These are phyloP conservation scores for Habrosyne pyritoides DNA, from an alignment of 2,888 invertebrate genomes.

Conservation along the genomic window DNA sequence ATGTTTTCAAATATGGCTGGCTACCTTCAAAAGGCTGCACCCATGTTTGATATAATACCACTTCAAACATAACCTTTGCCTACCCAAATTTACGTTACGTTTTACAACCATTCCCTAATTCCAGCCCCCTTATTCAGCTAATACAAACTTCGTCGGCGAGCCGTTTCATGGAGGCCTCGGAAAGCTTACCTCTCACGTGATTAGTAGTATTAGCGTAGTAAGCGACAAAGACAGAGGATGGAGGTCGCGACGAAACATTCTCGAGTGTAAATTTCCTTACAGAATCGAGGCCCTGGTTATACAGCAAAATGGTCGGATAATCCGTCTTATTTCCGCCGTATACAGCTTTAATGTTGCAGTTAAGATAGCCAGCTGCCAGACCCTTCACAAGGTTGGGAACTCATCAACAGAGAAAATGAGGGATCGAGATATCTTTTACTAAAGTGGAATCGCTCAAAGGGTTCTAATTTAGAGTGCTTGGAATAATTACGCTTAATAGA, in stretches of 20 bases:
- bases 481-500: background rate
- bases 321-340: background rate
- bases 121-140: no score
- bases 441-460: background rate
- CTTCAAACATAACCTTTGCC: background rate
- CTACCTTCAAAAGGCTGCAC: background rate
- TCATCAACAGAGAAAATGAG: background rate
- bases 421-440: background rate
- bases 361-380: conserved; percentile 1
- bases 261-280: no score
- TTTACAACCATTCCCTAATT: background rate
- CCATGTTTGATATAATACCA: background rate
- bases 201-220: no score
- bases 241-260: no score
- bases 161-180: no score
- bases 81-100: background rate
- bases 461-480: background rate
- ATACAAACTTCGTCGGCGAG: no score
- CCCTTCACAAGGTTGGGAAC: background rate
- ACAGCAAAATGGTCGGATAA: background rate
- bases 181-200: no score
- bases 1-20: no score
- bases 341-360: conserved; percentile 1
- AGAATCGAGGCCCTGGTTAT: no score
- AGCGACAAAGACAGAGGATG: no score